Evolutionary conservation across 2,888 invertebrate genomes (phyloP).

Genomic region (Agrilus mali): DNA sequence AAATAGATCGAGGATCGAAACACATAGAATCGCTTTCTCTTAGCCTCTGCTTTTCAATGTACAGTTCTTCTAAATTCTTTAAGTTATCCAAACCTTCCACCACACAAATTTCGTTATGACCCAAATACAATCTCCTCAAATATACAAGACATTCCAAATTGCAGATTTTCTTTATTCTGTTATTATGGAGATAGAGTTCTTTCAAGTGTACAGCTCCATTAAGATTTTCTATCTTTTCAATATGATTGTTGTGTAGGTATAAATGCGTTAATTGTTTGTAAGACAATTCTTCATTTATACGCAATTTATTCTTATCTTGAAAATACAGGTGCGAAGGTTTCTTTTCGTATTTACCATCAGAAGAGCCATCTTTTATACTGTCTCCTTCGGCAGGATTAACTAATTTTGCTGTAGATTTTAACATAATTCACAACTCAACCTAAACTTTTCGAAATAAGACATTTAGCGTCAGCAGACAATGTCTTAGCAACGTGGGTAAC

Average conservation of each 20-base stretch:
- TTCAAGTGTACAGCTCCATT: slow-evolving; percentile 40
- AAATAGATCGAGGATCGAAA: slow-evolving; percentile 52
- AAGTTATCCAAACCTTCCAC: slow-evolving; percentile 55
- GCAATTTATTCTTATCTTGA: slow-evolving; percentile 42
- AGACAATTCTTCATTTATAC: slow-evolving; percentile 39
- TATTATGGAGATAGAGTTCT: slow-evolving; percentile 68
- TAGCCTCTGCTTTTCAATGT: slow-evolving; percentile 53
- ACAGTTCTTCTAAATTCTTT: slow-evolving; percentile 48
- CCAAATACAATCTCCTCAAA: slow-evolving; percentile 65
- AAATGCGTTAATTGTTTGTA: slow-evolving; percentile 42
- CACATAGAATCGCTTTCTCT: slow-evolving; percentile 44
- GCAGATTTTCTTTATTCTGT: slow-evolving; percentile 61
- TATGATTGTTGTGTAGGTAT: slow-evolving; percentile 51
- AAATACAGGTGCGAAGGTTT: slow-evolving; percentile 39
- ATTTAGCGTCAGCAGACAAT: too few species aligned
- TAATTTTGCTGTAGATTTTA: too few species aligned
- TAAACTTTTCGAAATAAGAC: too few species aligned
- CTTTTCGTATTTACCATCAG: neutral
- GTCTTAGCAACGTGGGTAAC: too few species aligned
- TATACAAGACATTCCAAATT: slow-evolving; percentile 53
- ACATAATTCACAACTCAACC: too few species aligned
- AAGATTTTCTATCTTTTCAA: slow-evolving; percentile 43
- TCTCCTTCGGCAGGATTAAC: too few species aligned
- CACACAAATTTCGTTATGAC: slow-evolving; percentile 53
- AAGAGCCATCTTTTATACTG: neutral